Conservation (phyloP, 2,797 vertebrate species). For the Hydrocynus forskahlii region DNA sequence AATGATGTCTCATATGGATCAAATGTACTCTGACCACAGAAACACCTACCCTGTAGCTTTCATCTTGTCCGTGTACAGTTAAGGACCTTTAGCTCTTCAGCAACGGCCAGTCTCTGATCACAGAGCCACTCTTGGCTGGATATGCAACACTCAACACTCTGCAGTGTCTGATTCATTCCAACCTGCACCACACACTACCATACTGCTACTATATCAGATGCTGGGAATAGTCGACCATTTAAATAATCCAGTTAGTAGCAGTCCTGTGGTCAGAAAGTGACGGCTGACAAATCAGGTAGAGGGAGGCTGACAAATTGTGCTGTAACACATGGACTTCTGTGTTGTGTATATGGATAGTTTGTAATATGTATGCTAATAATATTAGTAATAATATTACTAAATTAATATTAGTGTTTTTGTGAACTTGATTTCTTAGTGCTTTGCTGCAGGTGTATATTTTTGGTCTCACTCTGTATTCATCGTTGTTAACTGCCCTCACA, state of each 20-base stretch:
- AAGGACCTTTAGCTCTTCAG: background rate
- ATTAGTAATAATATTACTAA: too few species aligned
- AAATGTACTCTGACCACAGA: background rate
- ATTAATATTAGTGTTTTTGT: background rate
- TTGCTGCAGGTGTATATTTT: background rate
- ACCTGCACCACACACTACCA: background rate
- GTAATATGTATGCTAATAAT: background rate
- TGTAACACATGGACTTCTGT: background rate
- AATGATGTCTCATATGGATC: background rate
- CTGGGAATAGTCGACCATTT: background rate
- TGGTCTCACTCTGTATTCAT: constrained; percentile 25
- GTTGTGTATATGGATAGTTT: too few species aligned
- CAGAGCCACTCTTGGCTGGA: background rate
- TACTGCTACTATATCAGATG: background rate
- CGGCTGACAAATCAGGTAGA: background rate
- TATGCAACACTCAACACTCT: background rate
- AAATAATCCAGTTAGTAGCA: background rate
- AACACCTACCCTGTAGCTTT: background rate
- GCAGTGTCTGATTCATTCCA: background rate
- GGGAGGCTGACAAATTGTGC: background rate
- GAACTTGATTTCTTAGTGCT: background rate
- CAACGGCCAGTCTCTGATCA: background rate
- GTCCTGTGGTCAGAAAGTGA: background rate
- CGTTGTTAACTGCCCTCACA: constrained; percentile 30
- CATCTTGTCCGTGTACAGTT: background rate